Evolutionary conservation across 2,113 vertebrate genomes (phyloP).

Genomic region (Balaeniceps rex): DNA sequence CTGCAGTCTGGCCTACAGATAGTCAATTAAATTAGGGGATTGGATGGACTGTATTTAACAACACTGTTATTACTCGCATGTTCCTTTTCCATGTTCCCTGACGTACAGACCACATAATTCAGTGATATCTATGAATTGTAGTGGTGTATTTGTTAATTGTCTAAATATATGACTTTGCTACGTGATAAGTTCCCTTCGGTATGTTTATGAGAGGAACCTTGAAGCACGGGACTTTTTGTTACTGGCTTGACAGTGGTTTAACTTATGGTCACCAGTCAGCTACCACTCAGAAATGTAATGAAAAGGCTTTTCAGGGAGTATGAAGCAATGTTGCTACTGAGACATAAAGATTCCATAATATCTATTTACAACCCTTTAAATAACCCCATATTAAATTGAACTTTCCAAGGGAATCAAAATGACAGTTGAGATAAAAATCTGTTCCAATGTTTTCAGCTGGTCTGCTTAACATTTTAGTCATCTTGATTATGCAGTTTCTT

Average conservation of each 20-base stretch:
- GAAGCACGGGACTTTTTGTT: background rate
- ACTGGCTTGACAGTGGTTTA: background rate
- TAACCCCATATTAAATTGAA: background rate
- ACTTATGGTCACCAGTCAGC: background rate
- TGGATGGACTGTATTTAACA: background rate
- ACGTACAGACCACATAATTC: background rate
- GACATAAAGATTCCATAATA: background rate
- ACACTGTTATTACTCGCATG: accelerated
- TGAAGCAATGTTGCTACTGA: background rate
- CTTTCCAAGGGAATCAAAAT: background rate
- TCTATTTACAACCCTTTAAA: background rate
- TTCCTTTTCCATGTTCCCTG: background rate
- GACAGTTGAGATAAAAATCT: background rate
- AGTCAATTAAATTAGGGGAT: background rate
- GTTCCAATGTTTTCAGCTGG: background rate
- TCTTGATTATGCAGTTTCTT: background rate
- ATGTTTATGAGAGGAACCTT: background rate
- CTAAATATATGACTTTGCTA: background rate
- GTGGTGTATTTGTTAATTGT: background rate
- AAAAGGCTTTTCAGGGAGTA: background rate
- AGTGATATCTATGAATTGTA: background rate
- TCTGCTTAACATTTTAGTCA: background rate
- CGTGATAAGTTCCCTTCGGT: background rate
- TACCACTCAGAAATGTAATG: background rate
- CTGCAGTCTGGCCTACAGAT: background rate